Evolutionary conservation across 2,113 vertebrate genomes (phyloP).

Genomic region (Onychorhynchus coronatus): DNA sequence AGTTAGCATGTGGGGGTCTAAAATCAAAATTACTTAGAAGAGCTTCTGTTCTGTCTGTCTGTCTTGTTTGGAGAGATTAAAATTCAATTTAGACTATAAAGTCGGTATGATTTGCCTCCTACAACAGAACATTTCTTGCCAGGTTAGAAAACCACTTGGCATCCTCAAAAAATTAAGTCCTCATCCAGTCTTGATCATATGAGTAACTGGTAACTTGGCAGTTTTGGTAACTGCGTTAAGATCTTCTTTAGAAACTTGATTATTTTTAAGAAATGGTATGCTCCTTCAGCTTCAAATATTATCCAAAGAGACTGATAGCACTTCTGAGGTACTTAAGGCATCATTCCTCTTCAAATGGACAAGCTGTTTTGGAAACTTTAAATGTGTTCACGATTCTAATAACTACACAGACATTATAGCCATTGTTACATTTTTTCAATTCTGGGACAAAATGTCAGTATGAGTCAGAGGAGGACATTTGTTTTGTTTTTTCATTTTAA

Average conservation of each 20-base stretch:
- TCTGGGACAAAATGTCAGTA: not conserved
- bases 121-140: not conserved
- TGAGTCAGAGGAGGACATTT: not conserved
- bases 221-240: not conserved
- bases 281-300: not conserved
- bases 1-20: not conserved
- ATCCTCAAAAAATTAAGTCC: not conserved
- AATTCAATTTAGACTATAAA: not conserved
- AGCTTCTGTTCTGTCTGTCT: not conserved
- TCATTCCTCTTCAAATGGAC: not conserved
- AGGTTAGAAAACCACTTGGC: not conserved
- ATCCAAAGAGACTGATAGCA: not conserved
- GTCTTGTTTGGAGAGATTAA: not conserved
- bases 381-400: not conserved
- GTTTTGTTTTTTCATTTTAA: not conserved
- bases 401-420: not conserved
- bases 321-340: not conserved
- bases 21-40: not conserved
- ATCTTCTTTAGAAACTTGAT: not conserved
- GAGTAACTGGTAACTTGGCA: not conserved
- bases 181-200: not conserved
- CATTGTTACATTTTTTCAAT: not conserved
- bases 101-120: not conserved
- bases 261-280: not conserved
- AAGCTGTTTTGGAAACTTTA: not conserved